A percentile compares a stretch with the other conserved stretches of the same genome.
Evolutionary conservation across 2,113 vertebrate genomes (phyloP).

Genomic region (Ptilorrhoa leucosticta): DNA sequence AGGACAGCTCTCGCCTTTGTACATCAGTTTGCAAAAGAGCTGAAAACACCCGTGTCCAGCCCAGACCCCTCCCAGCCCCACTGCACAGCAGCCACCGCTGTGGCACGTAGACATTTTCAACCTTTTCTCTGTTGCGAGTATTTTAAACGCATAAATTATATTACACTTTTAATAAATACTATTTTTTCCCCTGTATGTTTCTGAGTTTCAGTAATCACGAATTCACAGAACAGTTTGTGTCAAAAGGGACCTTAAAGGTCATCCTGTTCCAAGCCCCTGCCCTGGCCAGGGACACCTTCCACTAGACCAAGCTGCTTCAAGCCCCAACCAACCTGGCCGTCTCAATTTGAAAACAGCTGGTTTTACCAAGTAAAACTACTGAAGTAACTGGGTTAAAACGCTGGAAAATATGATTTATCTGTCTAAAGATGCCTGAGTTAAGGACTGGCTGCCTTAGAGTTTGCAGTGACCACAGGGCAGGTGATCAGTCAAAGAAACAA

Average conservation of each 20-base stretch:
- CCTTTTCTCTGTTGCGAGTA: background rate
- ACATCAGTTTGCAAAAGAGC: background rate
- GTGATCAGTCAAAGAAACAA: background rate
- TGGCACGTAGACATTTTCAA: background rate
- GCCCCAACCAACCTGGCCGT: background rate
- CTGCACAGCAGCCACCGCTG: background rate
- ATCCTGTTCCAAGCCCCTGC: background rate
- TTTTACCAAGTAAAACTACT: background rate
- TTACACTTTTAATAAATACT: background rate
- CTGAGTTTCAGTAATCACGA: background rate
- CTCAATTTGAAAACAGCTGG: background rate
- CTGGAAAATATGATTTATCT: background rate
- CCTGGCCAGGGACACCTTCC: background rate
- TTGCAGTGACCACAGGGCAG: background rate
- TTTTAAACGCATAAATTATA: background rate
- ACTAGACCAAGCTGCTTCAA: background rate
- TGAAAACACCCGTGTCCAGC: background rate
- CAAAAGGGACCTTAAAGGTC: background rate
- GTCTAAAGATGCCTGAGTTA: background rate
- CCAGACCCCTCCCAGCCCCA: background rate
- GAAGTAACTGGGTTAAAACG: background rate
- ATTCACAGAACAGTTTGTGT: background rate
- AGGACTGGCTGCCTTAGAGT: background rate
- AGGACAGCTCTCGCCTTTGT: background rate
- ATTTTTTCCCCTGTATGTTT: fast-evolving